These are phyloP conservation scores for Chloroclysta siterata DNA, from an alignment of 2,888 invertebrate species.

Conservation along the genomic window DNA sequence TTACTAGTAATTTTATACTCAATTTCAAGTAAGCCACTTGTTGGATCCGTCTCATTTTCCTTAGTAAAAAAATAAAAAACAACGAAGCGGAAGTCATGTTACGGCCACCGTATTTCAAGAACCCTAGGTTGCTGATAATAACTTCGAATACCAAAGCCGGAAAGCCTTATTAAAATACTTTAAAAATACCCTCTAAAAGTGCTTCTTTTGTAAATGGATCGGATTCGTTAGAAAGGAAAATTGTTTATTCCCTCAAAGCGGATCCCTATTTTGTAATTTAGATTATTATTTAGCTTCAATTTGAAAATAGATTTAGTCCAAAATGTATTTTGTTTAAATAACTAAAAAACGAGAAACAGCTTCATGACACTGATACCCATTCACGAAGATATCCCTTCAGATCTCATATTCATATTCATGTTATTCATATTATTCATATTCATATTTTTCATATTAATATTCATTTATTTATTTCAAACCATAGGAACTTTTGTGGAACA, in stretches of 20 bases:
- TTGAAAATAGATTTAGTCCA: neutral
- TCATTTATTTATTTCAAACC: too few species aligned
- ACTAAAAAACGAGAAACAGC: too few species aligned
- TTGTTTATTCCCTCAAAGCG: conserved; percentile 18
- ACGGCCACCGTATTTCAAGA: neutral
- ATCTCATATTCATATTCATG: too few species aligned
- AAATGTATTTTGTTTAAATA: neutral
- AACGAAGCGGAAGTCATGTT: neutral
- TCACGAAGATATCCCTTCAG: too few species aligned
- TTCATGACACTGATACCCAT: too few species aligned
- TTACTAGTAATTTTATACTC: too few species aligned
- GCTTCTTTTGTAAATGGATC: conserved; percentile 16
- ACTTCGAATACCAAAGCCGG: conserved; percentile 13
- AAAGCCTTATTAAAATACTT: conserved; percentile 21
- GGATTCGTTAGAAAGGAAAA: conserved; percentile 14
- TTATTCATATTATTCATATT: too few species aligned
- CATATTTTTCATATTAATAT: too few species aligned
- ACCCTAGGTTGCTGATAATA: conserved; percentile 9
- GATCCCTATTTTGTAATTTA: conserved; percentile 24
- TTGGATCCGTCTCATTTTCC: too few species aligned
- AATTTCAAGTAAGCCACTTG: too few species aligned
- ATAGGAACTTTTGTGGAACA: too few species aligned
- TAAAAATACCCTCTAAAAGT: conserved; percentile 16
- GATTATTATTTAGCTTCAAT: conserved; percentile 10
- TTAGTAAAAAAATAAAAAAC: too few species aligned